Percentiles rank a stretch among this genome's conserved stretches.
phyloP scores from a whole-genome alignment of 1,140 invertebrate species.

The Acyrthosiphon pisum region DNA sequence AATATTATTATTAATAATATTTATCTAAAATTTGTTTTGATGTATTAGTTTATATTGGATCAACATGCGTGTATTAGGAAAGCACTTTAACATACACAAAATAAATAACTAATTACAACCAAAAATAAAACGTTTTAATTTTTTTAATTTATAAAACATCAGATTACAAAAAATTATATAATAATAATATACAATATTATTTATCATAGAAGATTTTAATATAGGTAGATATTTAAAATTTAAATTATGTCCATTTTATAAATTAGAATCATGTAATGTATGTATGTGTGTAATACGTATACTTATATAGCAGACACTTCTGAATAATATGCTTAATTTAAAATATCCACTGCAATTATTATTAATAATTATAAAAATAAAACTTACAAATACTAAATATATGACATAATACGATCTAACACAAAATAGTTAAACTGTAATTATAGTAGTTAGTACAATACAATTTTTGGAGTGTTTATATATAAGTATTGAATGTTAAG shows the following conservation, averaged over 20 bases:
- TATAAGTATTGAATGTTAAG: background rate
- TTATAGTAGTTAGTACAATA: background rate
- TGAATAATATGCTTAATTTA: background rate
- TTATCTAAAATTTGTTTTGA: background rate
- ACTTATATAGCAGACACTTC: background rate
- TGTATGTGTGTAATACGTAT: background rate
- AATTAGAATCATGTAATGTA: background rate
- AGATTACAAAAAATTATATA: background rate
- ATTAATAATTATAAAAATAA: background rate
- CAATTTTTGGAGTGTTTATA: background rate
- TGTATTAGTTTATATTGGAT: background rate
- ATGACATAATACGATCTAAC: background rate
- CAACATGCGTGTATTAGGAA: conserved; percentile 34
- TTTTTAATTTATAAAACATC: background rate
- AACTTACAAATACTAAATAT: background rate
- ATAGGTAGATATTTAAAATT: background rate
- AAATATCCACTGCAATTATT: background rate
- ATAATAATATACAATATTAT: background rate
- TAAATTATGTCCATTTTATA: background rate
- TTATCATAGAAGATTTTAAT: background rate
- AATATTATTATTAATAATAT: background rate
- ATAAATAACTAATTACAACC: conserved; percentile 6
- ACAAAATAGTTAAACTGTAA: background rate
- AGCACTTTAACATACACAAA: conserved; percentile 6
- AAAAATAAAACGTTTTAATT: background rate